Evolutionary conservation across 2,888 invertebrate genomes (phyloP).

Genomic region (Steinernema hermaphroditum): DNA sequence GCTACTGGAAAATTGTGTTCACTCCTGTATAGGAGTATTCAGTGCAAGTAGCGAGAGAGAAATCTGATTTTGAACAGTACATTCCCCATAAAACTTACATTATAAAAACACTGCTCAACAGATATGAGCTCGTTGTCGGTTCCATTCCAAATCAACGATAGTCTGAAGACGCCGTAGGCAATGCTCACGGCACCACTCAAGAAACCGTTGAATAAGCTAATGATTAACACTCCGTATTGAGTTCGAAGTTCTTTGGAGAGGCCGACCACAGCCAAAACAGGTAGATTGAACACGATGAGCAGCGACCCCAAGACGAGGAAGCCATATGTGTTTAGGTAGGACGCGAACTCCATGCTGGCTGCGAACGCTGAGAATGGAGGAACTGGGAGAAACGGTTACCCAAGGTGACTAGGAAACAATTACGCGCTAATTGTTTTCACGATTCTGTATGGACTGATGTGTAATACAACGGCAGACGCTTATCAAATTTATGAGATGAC

Average conservation of each 20-base stretch:
- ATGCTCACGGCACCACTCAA: neutral
- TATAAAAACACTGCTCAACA: neutral
- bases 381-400: no score
- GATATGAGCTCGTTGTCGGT: neutral
- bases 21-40: no score
- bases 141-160: neutral
- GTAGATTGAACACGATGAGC: constrained; percentile 1
- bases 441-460: no score
- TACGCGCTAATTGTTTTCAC: no score
- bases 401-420: no score
- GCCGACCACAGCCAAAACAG: neutral
- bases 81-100: constrained; percentile 3
- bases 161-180: neutral
- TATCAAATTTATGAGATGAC: no score
- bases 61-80: no score
- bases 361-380: no score
- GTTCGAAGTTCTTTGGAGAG: neutral
- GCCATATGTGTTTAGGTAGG: constrained; percentile 15
- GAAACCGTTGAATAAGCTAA: neutral
- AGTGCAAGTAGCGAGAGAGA: no score
- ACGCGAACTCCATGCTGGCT: constrained; percentile 1
- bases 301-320: neutral
- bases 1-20: no score
- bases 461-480: no score
- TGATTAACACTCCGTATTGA: constrained; percentile 9